Evolutionary conservation across 2,797 vertebrate species (phyloP).

Genomic region (Pyrocephalus nanus): DNA sequence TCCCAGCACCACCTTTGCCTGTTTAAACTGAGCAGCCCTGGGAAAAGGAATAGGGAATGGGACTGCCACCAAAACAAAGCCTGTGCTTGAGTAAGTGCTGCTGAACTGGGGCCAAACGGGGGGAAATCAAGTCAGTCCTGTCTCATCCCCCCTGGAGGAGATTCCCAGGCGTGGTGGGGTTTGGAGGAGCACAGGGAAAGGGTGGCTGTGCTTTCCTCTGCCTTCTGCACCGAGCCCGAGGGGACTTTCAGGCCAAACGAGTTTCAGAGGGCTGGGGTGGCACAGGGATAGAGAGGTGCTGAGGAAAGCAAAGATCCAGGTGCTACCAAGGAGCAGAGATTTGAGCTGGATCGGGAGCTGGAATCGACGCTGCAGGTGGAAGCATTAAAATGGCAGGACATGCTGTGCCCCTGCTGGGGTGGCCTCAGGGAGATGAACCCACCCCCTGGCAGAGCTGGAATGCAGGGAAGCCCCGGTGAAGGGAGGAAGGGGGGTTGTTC

Average conservation of each 20-base stretch:
- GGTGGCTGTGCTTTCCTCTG: background rate
- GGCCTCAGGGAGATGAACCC: background rate
- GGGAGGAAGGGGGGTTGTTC: background rate
- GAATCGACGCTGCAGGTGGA: background rate
- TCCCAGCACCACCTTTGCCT: background rate
- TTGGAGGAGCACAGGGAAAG: background rate
- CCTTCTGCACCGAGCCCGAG: background rate
- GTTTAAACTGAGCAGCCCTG: background rate
- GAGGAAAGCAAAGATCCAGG: background rate
- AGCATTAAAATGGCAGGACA: background rate
- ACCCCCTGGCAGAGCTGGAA: background rate
- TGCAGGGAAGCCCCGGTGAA: background rate
- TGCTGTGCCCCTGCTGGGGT: background rate
- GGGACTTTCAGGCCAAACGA: background rate
- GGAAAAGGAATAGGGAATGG: background rate
- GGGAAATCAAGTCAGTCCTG: conserved; percentile 23
- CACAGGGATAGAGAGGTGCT: background rate
- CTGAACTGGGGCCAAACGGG: background rate
- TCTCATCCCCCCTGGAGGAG: background rate
- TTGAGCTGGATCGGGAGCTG: background rate
- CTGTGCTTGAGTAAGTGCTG: background rate
- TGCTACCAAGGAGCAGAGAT: background rate
- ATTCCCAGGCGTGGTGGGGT: background rate
- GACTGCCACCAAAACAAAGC: background rate
- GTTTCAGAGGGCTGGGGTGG: background rate